Percentiles rank a stretch among this genome's conserved stretches.
phyloP scores from a whole-genome alignment of 2,888 invertebrate species.

The Nyleta sp. region DNA sequence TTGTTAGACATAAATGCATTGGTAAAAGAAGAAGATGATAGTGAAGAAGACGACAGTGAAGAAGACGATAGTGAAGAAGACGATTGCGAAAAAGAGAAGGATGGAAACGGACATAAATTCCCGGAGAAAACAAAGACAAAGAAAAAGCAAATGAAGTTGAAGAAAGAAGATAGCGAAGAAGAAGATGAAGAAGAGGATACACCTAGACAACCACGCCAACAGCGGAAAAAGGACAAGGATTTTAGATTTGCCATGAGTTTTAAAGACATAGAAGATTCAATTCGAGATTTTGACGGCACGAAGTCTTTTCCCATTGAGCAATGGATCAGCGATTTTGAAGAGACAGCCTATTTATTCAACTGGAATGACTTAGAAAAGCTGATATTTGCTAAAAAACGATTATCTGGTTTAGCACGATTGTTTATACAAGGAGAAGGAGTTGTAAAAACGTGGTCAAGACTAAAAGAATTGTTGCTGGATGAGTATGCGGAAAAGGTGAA shows the following conservation, averaged over 20 bases:
- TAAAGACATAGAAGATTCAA: slow-evolving; percentile 29
- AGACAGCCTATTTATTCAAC: slow-evolving; percentile 46
- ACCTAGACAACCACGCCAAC: too few species aligned
- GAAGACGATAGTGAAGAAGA: background rate
- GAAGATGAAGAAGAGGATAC: too few species aligned
- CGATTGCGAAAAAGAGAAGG: background rate
- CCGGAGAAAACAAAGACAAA: too few species aligned
- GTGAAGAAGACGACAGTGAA: slow-evolving; percentile 6
- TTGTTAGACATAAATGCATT: slow-evolving; percentile 2
- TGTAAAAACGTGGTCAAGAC: background rate
- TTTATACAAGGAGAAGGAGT: slow-evolving; percentile 37
- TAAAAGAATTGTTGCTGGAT: slow-evolving; percentile 2
- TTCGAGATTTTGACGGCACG: slow-evolving; percentile 10
- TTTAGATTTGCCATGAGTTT: slow-evolving; percentile 29
- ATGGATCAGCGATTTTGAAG: slow-evolving; percentile 65
- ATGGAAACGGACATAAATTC: too few species aligned
- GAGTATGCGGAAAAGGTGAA: slow-evolving; percentile 29
- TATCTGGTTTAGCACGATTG: slow-evolving; percentile 57
- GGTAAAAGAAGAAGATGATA: background rate
- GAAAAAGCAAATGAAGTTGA: too few species aligned
- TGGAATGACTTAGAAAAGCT: slow-evolving; percentile 38
- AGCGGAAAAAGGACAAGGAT: too few species aligned
- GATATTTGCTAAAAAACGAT: slow-evolving; percentile 42
- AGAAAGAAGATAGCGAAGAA: too few species aligned
- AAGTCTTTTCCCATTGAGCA: background rate